phyloP scores from a whole-genome alignment of 2,888 invertebrate genomes.

The Ochropleura plecta region DNA sequence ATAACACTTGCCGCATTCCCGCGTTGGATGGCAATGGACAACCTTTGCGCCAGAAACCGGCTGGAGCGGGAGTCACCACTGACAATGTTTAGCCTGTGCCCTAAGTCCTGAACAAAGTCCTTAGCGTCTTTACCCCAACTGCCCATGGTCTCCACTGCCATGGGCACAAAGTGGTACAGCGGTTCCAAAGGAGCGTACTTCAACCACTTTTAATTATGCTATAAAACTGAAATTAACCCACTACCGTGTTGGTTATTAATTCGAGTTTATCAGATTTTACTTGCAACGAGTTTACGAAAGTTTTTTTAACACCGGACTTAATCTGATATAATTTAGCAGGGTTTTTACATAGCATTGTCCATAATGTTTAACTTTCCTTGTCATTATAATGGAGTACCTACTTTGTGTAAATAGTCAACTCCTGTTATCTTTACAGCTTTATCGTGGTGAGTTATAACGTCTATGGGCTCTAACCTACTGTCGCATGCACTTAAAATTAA shows the following conservation, averaged over 20 bases:
- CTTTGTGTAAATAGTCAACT: slow-evolving; percentile 27
- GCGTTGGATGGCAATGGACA: too few species aligned
- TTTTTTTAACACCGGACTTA: slow-evolving; percentile 39
- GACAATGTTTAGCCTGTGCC: too few species aligned
- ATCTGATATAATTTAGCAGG: slow-evolving; percentile 39
- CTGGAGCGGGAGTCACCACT: too few species aligned
- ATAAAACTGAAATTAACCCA: slow-evolving; percentile 64
- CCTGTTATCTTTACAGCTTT: slow-evolving; percentile 56
- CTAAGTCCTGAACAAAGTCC: too few species aligned
- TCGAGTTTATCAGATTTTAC: slow-evolving; percentile 62
- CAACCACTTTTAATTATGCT: slow-evolving; percentile 70
- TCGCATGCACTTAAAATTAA: slow-evolving; percentile 65
- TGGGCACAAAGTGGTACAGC: too few species aligned
- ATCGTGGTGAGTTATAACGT: slow-evolving; percentile 58
- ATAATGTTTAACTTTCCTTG: slow-evolving; percentile 36
- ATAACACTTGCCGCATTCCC: too few species aligned
- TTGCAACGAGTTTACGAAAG: slow-evolving; percentile 59
- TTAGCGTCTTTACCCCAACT: too few species aligned
- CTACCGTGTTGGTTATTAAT: slow-evolving; percentile 64
- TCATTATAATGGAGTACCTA: slow-evolving; percentile 26
- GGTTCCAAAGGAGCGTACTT: too few species aligned
- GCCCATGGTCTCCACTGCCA: too few species aligned
- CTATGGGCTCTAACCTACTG: slow-evolving; percentile 44
- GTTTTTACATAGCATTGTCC: slow-evolving; percentile 32
- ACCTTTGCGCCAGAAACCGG: too few species aligned